Evolutionary conservation across 2,888 invertebrate genomes (phyloP).

Genomic region (Hipparchia semele): DNA sequence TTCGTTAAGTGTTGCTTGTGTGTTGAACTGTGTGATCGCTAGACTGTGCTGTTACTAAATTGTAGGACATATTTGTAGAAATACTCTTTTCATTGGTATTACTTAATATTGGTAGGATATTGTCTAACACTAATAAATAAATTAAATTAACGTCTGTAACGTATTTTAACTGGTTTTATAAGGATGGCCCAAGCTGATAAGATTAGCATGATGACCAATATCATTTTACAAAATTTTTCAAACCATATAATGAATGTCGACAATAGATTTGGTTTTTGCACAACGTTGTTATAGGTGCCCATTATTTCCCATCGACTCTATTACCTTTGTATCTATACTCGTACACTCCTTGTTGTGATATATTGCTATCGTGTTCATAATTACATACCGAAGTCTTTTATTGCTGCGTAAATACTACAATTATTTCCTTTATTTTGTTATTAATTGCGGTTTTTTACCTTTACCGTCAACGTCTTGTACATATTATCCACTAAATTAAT

Average conservation of each 20-base stretch:
- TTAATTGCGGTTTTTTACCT: constrained; percentile 3
- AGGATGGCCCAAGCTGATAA: background rate
- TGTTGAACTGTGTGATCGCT: background rate
- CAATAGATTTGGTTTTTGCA: too few species aligned
- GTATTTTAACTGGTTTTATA: background rate
- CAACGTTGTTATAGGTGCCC: background rate
- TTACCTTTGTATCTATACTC: background rate
- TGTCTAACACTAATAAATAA: background rate
- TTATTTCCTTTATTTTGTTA: constrained; percentile 13
- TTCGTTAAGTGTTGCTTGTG: background rate
- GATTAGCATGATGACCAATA: too few species aligned
- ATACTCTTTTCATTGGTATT: background rate
- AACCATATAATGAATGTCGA: too few species aligned
- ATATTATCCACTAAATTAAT: too few species aligned
- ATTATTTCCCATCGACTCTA: background rate
- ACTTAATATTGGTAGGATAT: constrained; percentile 12
- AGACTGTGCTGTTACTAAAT: background rate
- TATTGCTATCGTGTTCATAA: constrained; percentile 17
- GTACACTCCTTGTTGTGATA: background rate
- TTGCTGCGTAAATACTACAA: constrained; percentile 6
- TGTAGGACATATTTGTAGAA: constrained; percentile 5
- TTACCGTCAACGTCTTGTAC: too few species aligned
- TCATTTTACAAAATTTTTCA: too few species aligned
- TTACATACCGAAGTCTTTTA: constrained; percentile 9
- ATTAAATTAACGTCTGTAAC: background rate